Percentiles rank a stretch among this genome's conserved stretches.
Conservation (phyloP, 2,113 vertebrate species). For the Mola mola region DNA sequence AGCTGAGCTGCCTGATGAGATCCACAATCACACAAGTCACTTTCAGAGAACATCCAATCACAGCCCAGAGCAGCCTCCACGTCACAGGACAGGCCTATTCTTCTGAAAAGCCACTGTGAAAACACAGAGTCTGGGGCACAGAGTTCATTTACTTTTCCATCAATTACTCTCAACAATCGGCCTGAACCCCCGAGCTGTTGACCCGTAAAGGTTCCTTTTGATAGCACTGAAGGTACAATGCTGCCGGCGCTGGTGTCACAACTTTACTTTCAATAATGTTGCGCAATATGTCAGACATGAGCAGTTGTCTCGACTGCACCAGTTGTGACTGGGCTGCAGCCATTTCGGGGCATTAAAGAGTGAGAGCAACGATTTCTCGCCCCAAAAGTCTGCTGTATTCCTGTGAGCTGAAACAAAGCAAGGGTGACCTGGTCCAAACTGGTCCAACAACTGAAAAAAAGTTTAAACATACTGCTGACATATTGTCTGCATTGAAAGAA, state of each 20-base stretch:
- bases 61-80: slow-evolving; percentile 24
- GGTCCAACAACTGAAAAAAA: too few species aligned
- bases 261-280: slow-evolving; percentile 56
- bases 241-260: slow-evolving; percentile 48
- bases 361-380: too few species aligned
- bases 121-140: slow-evolving; percentile 66
- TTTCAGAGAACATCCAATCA: slow-evolving; percentile 53
- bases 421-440: too few species aligned
- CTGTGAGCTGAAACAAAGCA: too few species aligned
- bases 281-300: slow-evolving; percentile 38
- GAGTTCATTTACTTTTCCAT: slow-evolving; percentile 65
- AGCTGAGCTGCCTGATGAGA: slow-evolving; percentile 15
- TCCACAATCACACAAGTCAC: slow-evolving; percentile 21
- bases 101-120: slow-evolving; percentile 61
- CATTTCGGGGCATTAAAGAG: too few species aligned
- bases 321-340: slow-evolving; percentile 23
- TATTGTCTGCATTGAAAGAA: too few species aligned
- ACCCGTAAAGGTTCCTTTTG: slow-evolving; percentile 62
- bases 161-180: slow-evolving; percentile 67
- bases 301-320: slow-evolving; percentile 25
- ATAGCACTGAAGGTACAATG: slow-evolving; percentile 68
- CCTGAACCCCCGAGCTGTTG: slow-evolving; percentile 56
- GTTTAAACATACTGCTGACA: too few species aligned
- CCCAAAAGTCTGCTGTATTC: too few species aligned
- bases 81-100: slow-evolving; percentile 39